Base-by-base conservation (phyloP, 2,797 vertebrate genomes). In the Sphaeramia orbicularis region DNA sequence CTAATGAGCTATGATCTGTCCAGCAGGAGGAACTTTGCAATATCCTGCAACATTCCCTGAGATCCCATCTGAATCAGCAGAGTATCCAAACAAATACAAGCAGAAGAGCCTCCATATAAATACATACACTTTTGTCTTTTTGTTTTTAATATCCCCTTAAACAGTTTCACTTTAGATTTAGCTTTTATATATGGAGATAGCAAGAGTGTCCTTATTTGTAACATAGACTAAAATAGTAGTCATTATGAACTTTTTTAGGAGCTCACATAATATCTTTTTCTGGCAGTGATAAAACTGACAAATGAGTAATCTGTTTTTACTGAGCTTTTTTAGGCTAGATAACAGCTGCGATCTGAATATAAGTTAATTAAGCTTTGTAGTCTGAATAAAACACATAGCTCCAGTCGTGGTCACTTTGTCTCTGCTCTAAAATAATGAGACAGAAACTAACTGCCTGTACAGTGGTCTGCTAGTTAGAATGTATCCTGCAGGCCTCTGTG, bases 401-500 rank as follows among this genome's bases (percentile, higher is more conserved):
- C 14, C 10, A 21, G 47, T 60, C 14, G 8, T 65, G 72, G 63
- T 83, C 74, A 61, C 44, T 66, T 64, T 58, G 63, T 78, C 40
- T 24, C 63, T 53, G 37, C 38, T 27, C 32, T 84, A 50, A 83
- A 84, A 76, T 80, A 89, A 85, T 76, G 71, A 88, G 86, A 79
- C 89, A 85, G 78, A 86, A 89, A 82, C 64, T 79, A 86, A 83
- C 65, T 86, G 76, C 78, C 72, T 74, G 65, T 73, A 68, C 53
- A 54, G 66, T 52, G 45, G 35, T 65, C 52, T 63, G 78, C 66
- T 85, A 74, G 77, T 87, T 88, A 80, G 78, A 74, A 52, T 66
- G 62, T 86, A 48, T 87, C 80, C 83, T 85, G 86, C 77, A 86
- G 85, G 87, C 76, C 58, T 84, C 43, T 81, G 76, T 81, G 80